A percentile compares a stretch with the other conserved stretches of the same genome.
Conservation (phyloP, 1,140 invertebrate species). For the Mactra quadrangularis region DNA sequence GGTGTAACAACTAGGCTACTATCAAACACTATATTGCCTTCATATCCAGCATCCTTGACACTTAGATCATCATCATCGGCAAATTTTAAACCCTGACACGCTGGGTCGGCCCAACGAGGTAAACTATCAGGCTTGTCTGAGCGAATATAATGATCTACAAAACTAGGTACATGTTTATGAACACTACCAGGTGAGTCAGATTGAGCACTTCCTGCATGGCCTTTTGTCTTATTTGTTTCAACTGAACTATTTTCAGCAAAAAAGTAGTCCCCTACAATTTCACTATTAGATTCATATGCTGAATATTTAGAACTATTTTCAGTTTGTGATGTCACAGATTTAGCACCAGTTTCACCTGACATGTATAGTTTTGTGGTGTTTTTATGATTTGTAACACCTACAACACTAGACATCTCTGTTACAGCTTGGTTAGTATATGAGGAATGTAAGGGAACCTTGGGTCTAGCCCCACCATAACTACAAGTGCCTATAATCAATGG, state of each 20-base stretch:
- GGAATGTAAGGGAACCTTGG: conserved; percentile 64
- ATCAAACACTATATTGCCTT: conserved; percentile 77
- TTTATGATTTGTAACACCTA: conserved; percentile 34
- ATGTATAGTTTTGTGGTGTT: conserved; percentile 29
- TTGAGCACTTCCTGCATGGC: neutral
- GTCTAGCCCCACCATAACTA: conserved; percentile 72
- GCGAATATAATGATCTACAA: conserved; percentile 46
- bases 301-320: conserved; percentile 28
- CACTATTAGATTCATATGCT: conserved; percentile 30
- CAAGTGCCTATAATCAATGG: conserved; percentile 66
- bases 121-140: conserved; percentile 47
- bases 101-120: conserved; percentile 82
- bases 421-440: conserved; percentile 35
- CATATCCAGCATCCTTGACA: conserved; percentile 67
- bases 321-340: conserved; percentile 45
- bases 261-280: conserved; percentile 56
- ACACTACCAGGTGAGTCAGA: conserved; percentile 28
- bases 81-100: conserved; percentile 81
- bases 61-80: conserved; percentile 83
- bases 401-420: conserved; percentile 12
- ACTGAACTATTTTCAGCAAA: conserved; percentile 14
- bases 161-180: conserved; percentile 59
- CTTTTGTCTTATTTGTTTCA: conserved; percentile 1
- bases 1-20: conserved; percentile 73
- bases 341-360: conserved; percentile 43